Evolutionary conservation across 1,140 invertebrate genomes (phyloP), one percentile per base, ranked within the genome.

Genomic region (Polyergus mexicanus): DNA sequence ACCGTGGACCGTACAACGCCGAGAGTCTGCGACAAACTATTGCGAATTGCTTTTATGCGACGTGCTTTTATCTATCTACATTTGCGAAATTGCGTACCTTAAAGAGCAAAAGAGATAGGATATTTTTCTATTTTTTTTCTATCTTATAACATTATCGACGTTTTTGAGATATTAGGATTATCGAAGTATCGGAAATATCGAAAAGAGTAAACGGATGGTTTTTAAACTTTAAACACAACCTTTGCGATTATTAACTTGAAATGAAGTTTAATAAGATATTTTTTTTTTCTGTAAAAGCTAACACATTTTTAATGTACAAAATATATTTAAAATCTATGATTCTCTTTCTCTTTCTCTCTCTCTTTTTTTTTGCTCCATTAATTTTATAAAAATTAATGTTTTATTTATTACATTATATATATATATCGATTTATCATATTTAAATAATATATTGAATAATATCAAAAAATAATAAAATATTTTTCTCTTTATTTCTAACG

Each of bases 101-200:
- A 65, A 47, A 41, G 35, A 7, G 13, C 16, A 38, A 11, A 58
- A 25, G 28, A 13, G 7, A 56, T 35, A 11, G 8, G 22, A 22
- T 22, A 56, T 32, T 56, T 38, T 58, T 13, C 35, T 3, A 38
- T 58, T 4, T 41, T 16, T 16, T 56, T 56, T 47, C 7, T 58
- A 58, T 58, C 19, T 74, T 7, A 41, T 5, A 54, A 72, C 25
- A 1, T 56, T 56, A 56, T 74, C 1, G 0, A 74, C 0, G 11
- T 71, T 25, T 74, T 60, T 41, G 8, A 38, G 56, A 32, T 19
- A 16, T 58, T 25, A 35, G 58, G 0, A 56, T 47, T 16, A 54
- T 69, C 44, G 62, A 80, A 56, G 47, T 80, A 56, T 80, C 19
- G 47, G 47, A 69, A 69, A 69, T 80, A 69, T 56, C 5, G 47